A percentile compares a stretch with the other conserved stretches of the same genome.
phyloP scores from a whole-genome alignment of 64 coral and sea anemone species.

The Porites lutea region DNA sequence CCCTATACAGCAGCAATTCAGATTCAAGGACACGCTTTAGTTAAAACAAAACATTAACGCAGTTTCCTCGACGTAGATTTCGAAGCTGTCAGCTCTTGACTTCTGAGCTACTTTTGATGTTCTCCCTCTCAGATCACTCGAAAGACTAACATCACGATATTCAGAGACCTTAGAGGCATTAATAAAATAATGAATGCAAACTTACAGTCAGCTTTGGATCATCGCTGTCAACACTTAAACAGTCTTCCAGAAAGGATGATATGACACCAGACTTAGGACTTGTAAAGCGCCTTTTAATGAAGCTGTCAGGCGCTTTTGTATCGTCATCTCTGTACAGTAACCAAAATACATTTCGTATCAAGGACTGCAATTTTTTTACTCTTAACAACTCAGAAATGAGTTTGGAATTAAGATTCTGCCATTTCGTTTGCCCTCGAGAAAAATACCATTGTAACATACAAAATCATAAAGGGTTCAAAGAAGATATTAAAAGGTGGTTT shows the following conservation, averaged over 20 bases:
- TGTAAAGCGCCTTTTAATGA: conserved; percentile 64
- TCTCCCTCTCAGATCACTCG: no score
- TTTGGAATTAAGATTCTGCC: no score
- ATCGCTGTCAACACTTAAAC: conserved; percentile 78
- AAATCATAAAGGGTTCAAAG: not conserved
- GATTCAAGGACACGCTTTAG: no score
- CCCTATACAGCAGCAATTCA: no score
- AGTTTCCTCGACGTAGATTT: no score
- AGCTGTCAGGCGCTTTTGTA: conserved; percentile 58
- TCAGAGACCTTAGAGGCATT: no score
- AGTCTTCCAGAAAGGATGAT: conserved; percentile 89
- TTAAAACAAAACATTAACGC: no score
- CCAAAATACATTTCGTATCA: not conserved
- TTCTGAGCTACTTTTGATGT: no score
- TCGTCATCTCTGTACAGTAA: conserved; percentile 73
- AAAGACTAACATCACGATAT: no score
- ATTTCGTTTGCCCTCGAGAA: not conserved
- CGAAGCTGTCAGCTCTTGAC: no score
- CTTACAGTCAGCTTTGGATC: conserved; percentile 38
- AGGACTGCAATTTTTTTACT: not conserved
- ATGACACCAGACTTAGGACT: conserved; percentile 86
- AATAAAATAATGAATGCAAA: not conserved
- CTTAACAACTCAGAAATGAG: no score
- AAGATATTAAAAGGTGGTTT: no score
- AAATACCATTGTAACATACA: not conserved